Conservation (phyloP, 2,113 vertebrate genomes). For the Cheilinus undulatus region DNA sequence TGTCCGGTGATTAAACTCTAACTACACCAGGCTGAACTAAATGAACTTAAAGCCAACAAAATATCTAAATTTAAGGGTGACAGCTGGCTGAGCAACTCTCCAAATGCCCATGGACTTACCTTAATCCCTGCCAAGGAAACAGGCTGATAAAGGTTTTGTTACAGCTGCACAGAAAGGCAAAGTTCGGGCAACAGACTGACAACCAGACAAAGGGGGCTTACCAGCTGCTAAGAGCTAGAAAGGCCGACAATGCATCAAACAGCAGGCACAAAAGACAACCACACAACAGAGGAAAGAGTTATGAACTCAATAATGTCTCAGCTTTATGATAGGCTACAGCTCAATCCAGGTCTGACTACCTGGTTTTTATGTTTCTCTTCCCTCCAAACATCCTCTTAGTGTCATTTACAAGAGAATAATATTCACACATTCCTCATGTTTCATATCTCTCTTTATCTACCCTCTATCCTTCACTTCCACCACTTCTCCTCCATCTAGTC, state of each 20-base stretch:
- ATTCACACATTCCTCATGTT: neutral
- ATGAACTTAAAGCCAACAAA: neutral
- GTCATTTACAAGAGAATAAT: neutral
- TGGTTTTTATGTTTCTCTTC: neutral
- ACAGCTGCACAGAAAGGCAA: conserved; percentile 19
- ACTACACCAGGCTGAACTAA: no score
- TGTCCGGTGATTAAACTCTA: no score
- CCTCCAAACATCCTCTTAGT: neutral
- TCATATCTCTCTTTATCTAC: conserved; percentile 16
- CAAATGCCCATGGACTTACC: conserved; percentile 10
- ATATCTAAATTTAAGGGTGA: conserved; percentile 8
- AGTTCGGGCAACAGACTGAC: conserved; percentile 26
- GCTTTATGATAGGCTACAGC: neutral
- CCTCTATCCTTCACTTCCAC: conserved; percentile 12
- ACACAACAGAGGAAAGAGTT: conserved; percentile 21
- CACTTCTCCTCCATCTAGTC: conserved; percentile 38
- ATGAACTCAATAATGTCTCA: conserved; percentile 15
- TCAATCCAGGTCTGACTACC: neutral
- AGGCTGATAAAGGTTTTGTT: conserved; percentile 17
- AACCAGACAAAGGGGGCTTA: conserved; percentile 39
- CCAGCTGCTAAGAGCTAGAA: conserved; percentile 41
- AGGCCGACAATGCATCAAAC: conserved; percentile 48
- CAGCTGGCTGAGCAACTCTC: neutral
- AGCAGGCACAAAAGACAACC: conserved; percentile 27
- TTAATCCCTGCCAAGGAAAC: conserved; percentile 42